Percentiles rank a stretch among this genome's conserved stretches.
These are phyloP conservation scores for Phainopepla nitens DNA, from an alignment of 2,113 vertebrate species.

Conservation along the genomic window DNA sequence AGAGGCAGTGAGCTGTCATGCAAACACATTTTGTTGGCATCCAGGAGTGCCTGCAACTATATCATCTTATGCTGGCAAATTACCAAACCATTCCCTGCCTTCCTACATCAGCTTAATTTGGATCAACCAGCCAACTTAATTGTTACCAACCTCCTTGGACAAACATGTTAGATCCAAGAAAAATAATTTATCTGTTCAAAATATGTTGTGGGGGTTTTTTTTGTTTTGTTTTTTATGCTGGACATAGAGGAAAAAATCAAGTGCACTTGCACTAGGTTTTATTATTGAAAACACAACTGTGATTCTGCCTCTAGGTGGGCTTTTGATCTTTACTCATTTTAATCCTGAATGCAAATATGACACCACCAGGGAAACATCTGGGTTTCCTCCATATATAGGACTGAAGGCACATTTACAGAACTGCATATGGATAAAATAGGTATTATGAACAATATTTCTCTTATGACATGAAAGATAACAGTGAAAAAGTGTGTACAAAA, in stretches of 20 bases:
- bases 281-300: background rate
- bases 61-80: background rate
- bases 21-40: background rate
- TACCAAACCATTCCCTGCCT: background rate
- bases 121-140: background rate
- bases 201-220: accelerated
- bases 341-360: background rate
- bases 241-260: background rate
- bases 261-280: background rate
- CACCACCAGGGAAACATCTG: background rate
- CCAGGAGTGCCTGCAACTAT: background rate
- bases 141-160: background rate
- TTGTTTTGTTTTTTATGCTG: background rate
- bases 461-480: background rate
- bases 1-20: background rate
- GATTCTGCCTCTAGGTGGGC: background rate
- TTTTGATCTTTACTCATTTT: constrained; percentile 6
- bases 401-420: background rate
- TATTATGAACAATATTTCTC: background rate
- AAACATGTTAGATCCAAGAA: background rate
- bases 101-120: background rate
- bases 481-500: background rate
- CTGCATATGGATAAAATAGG: background rate
- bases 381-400: background rate
- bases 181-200: background rate